A percentile compares a stretch with the other conserved stretches of the same genome.
Evolutionary conservation across 2,113 vertebrate genomes (phyloP).

Genomic region (Phalacrocorax carbo): DNA sequence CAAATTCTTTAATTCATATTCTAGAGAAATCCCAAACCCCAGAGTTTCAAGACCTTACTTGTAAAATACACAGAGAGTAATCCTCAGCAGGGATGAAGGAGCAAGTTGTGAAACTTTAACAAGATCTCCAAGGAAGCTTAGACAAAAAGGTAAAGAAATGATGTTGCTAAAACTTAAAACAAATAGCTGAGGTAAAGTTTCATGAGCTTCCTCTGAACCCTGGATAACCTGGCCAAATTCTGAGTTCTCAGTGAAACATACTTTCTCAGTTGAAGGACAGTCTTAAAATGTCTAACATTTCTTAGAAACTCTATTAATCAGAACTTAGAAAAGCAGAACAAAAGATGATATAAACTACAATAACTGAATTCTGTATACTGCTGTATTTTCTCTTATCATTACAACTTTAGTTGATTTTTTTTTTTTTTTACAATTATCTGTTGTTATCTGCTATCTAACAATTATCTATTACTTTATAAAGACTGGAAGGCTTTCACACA

Average conservation of each 20-base stretch:
- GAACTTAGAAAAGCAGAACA: neutral
- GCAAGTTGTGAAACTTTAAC: conserved; percentile 22
- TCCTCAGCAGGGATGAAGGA: neutral
- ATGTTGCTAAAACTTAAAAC: neutral
- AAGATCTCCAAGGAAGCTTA: conserved; percentile 52
- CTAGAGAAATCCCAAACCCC: neutral
- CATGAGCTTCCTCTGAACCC: neutral
- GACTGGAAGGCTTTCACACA: neutral
- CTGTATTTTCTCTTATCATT: neutral
- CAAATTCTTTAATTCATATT: neutral
- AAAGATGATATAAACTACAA: neutral
- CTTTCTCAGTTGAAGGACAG: neutral
- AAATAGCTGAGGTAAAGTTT: neutral
- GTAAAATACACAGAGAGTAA: neutral
- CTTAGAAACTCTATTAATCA: neutral
- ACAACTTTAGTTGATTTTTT: neutral
- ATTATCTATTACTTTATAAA: neutral
- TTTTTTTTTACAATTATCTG: neutral
- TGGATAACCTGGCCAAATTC: neutral
- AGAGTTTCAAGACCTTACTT: neutral
- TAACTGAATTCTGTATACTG: neutral
- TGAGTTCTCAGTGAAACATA: neutral
- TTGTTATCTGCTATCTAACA: neutral
- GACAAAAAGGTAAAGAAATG: neutral
- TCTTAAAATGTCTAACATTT: neutral